These are phyloP conservation scores for Odontamblyopus lacepedii DNA, from an alignment of 2,797 vertebrate species.

Conservation along the genomic window DNA sequence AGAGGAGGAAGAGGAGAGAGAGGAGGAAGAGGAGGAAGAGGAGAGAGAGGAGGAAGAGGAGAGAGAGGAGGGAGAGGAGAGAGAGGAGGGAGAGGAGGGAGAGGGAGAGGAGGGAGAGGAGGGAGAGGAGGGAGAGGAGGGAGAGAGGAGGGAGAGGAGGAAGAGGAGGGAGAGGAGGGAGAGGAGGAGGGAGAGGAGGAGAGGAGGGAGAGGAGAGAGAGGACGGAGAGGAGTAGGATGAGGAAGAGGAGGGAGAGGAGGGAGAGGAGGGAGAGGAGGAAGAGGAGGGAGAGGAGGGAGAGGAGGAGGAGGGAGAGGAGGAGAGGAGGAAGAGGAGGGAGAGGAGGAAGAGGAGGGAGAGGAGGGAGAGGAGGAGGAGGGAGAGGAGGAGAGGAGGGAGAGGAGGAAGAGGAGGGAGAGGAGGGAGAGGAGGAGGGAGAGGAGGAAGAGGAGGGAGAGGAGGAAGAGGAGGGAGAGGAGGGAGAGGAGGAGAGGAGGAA, in stretches of 20 bases:
- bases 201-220: no score
- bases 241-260: slow-evolving; percentile 24
- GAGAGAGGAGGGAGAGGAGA: slow-evolving; percentile 15
- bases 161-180: slow-evolving; percentile 7
- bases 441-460: no score
- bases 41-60: background rate
- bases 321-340: slow-evolving; percentile 13
- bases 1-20: slow-evolving; percentile 4
- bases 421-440: no score
- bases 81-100: slow-evolving; percentile 23
- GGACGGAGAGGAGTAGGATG: slow-evolving; percentile 28
- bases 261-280: slow-evolving; percentile 6
- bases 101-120: no score
- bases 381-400: background rate
- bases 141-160: slow-evolving; percentile 6
- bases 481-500: no score
- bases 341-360: background rate
- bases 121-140: slow-evolving; percentile 20
- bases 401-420: no score
- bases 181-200: slow-evolving; percentile 12
- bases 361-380: background rate
- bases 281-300: slow-evolving; percentile 17
- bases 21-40: slow-evolving; percentile 21
- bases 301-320: slow-evolving; percentile 26
- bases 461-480: no score